These are phyloP conservation scores for Malurus elegans DNA, from an alignment of 2,113 vertebrate species.

Conservation along the genomic window DNA sequence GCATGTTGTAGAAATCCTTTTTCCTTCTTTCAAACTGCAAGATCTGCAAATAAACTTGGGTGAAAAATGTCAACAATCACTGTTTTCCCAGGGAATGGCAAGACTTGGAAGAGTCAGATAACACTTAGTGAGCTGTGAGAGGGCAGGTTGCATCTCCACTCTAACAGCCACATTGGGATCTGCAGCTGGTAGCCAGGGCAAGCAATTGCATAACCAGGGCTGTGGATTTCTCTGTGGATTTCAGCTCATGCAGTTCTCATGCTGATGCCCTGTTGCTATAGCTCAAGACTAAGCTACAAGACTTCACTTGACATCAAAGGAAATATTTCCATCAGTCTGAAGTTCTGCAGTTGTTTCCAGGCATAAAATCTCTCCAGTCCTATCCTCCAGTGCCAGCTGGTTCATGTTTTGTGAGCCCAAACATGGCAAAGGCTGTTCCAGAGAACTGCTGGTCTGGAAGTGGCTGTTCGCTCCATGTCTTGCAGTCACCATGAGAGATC, in stretches of 20 bases:
- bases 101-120: neutral
- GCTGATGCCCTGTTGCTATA: neutral
- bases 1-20: neutral
- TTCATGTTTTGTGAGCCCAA: neutral
- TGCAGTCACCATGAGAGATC: neutral
- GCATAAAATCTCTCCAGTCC: neutral
- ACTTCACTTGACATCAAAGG: neutral
- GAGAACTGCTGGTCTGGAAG: neutral
- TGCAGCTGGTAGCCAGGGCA: neutral
- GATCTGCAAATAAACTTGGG: neutral
- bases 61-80: neutral
- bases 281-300: neutral
- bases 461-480: neutral
- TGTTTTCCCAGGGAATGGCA: neutral
- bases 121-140: neutral
- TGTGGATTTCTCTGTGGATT: neutral
- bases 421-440: neutral
- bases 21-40: neutral
- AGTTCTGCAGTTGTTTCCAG: neutral
- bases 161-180: neutral
- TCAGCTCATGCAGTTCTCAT: accelerated
- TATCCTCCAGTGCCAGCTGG: neutral
- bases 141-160: neutral
- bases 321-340: neutral
- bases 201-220: neutral